Percentiles rank a stretch among this genome's conserved stretches.
Evolutionary conservation across 1,140 invertebrate species (phyloP).

Genomic region (Agrilus planipennis): DNA sequence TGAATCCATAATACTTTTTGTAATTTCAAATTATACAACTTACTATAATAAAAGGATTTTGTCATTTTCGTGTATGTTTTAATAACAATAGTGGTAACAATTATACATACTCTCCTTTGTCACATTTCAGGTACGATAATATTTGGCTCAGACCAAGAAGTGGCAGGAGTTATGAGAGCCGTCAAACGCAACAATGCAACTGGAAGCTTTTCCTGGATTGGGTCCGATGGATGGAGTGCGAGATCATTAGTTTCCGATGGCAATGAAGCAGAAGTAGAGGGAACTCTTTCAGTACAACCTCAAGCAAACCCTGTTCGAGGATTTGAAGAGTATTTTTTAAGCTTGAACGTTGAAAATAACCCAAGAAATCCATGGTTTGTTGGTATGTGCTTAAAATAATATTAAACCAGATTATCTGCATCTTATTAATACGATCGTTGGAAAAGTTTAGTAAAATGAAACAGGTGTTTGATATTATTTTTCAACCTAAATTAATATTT

Average conservation of each 20-base stretch:
- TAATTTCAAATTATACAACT: too few species aligned
- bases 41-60: too few species aligned
- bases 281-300: slow-evolving; percentile 84
- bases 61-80: too few species aligned
- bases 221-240: slow-evolving; percentile 87
- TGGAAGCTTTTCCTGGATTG: slow-evolving; percentile 86
- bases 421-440: not conserved
- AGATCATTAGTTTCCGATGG: slow-evolving; percentile 76
- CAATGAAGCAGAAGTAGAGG: slow-evolving; percentile 79
- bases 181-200: slow-evolving; percentile 79
- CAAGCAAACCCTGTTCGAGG: slow-evolving; percentile 76
- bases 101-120: too few species aligned
- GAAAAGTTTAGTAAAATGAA: too few species aligned
- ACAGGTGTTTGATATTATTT: too few species aligned
- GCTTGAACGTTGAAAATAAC: slow-evolving; percentile 75
- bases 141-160: slow-evolving; percentile 93
- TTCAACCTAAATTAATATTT: too few species aligned
- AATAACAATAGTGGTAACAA: too few species aligned
- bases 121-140: slow-evolving; percentile 82
- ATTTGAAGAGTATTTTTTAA: slow-evolving; percentile 81
- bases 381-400: slow-evolving; percentile 41
- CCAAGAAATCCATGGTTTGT: slow-evolving; percentile 87
- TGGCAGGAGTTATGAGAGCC: slow-evolving; percentile 85
- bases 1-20: too few species aligned
- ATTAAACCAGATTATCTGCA: not conserved